Percentiles rank a stretch among this genome's conserved stretches.
phyloP scores from a whole-genome alignment of 1,140 invertebrate species.

The Pseudomyrmex sp. region DNA sequence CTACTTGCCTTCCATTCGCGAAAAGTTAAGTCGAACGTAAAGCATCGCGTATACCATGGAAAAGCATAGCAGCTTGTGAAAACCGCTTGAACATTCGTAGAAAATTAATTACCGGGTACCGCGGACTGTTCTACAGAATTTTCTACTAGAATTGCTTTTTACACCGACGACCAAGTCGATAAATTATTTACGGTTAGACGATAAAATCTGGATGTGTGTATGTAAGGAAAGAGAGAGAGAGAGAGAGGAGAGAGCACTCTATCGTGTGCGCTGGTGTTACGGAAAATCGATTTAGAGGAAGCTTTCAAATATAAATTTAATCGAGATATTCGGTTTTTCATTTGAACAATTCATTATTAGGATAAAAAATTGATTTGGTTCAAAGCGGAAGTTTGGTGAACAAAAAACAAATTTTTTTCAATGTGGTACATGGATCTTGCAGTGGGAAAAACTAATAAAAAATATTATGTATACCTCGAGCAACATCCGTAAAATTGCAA shows the following conservation, averaged over 20 bases:
- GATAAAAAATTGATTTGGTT: constrained; percentile 38
- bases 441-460: constrained; percentile 21
- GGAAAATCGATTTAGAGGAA: constrained; percentile 31
- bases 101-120: constrained; percentile 61
- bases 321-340: constrained; percentile 25
- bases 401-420: constrained; percentile 44
- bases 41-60: background rate
- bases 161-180: constrained; percentile 29
- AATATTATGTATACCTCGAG: constrained; percentile 18
- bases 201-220: constrained; percentile 1
- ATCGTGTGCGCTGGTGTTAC: constrained; percentile 23
- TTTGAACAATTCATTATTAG: constrained; percentile 30
- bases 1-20: constrained; percentile 37
- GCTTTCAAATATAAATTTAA: constrained; percentile 58
- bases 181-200: constrained; percentile 54
- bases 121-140: background rate
- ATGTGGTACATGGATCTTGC: background rate
- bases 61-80: constrained; percentile 7
- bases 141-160: constrained; percentile 29
- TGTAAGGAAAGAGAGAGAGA: too few species aligned
- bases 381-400: constrained; percentile 35
- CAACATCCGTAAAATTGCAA: constrained; percentile 36
- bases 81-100: constrained; percentile 34
- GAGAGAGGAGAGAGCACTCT: too few species aligned
- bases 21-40: constrained; percentile 61